These are phyloP conservation scores for Theristicus caerulescens DNA, from an alignment of 2,113 vertebrate genomes.

Conservation along the genomic window DNA sequence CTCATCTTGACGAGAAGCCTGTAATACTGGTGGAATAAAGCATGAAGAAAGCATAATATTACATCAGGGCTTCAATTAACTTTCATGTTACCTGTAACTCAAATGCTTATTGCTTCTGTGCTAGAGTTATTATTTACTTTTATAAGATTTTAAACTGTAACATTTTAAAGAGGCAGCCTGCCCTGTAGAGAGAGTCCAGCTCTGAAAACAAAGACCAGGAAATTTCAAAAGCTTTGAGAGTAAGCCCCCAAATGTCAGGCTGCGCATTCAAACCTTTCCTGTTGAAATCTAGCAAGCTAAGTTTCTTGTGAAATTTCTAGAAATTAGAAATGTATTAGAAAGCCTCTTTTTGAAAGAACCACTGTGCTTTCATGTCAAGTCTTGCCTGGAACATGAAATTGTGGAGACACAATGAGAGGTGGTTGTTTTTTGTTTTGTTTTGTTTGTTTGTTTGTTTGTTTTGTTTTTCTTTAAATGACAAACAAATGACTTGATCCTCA, in stretches of 20 bases:
- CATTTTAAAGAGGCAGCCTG: not conserved
- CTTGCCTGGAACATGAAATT: not conserved
- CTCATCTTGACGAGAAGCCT: not conserved
- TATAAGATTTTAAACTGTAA: not conserved
- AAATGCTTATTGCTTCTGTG: not conserved
- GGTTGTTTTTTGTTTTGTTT: too few relatives aligned
- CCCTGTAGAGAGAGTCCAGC: not conserved
- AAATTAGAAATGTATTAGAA: not conserved
- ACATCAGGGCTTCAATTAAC: not conserved
- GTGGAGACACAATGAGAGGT: not conserved
- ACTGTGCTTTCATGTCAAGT: not conserved
- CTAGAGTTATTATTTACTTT: not conserved
- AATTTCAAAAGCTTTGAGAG: not conserved
- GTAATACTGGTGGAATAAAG: not conserved
- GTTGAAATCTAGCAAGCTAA: not conserved
- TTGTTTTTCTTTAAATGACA: not conserved
- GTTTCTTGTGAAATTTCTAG: not conserved
- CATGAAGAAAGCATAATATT: slow-evolving; percentile 8
- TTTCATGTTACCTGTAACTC: slow-evolving; percentile 3
- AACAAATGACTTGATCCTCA: not conserved
- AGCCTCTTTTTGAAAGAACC: not conserved
- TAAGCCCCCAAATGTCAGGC: not conserved
- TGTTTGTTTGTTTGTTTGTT: not conserved
- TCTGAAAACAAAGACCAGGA: not conserved
- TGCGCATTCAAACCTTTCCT: not conserved